Evolutionary conservation across 1,140 invertebrate genomes (phyloP), one percentile per base, ranked within the genome.

Genomic region (Drosophila serrata): DNA sequence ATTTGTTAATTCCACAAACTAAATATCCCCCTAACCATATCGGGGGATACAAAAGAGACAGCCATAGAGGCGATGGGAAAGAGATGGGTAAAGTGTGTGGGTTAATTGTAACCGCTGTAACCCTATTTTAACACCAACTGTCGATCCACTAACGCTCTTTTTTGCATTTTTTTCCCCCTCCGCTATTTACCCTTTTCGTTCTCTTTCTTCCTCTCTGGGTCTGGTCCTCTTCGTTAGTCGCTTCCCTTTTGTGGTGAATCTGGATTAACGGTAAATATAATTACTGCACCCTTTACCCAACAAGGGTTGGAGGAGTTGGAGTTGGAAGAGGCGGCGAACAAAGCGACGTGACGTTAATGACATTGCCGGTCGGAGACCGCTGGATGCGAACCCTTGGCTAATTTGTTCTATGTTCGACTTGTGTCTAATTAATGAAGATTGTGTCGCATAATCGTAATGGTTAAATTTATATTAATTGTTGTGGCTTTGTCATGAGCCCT

Each of bases 211-310:
- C 27, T 51, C 6, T 4, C 24, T 24, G 2, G 2, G 4, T 3
- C 12, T 49, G 51, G 45, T n/a, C n/a, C 31, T 29, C 59, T 74
- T 61, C 53, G 57, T 81, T 60, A 69, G 31, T 48, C 51, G 42
- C 64, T 62, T 68, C 58, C 60, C 45, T 60, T 78, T 78, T 59
- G 76, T 78, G 53, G 60, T 58, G 55, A 82, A 80, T 82, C 49
- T 48, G 67, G 59, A 69, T 79, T 87, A 87, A 87, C 76, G 69
- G 85, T 78, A 87, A 87, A 88, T 88, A 87, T 87, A 87, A 87
- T 87, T 87, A 87, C 85, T 64, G 48, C 76, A 70, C 48, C 68
- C 69, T 62, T 72, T 72, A 35, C 29, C 35, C 56, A 48, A 40
- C 27, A 46, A n/a, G 12, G 53, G 43, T 12, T 22, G 29, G 43